Conservation (phyloP, 2,888 invertebrate species). For the Lysandra coridon region DNA sequence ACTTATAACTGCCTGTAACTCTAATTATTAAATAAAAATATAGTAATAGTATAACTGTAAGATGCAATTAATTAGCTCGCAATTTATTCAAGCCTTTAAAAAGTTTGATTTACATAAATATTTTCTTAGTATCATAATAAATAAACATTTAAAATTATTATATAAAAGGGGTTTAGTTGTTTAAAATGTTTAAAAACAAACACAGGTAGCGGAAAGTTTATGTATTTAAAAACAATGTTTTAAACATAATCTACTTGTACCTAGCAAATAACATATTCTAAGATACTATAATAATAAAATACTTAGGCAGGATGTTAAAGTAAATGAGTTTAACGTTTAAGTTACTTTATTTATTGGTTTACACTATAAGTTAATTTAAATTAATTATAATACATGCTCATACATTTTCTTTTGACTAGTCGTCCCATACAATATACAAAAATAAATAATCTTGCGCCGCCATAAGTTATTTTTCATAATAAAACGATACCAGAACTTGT, state of each 20-base stretch:
- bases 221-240: slow-evolving; percentile 3
- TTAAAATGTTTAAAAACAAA: not conserved
- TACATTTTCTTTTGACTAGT: slow-evolving; percentile 25
- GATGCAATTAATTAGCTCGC: no score
- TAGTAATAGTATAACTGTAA: no score
- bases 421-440: slow-evolving; percentile 14
- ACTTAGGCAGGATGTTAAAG: slow-evolving; percentile 9
- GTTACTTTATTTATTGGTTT: slow-evolving; percentile 16
- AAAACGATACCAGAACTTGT: slow-evolving; percentile 26
- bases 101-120: no score
- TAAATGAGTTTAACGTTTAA: not conserved
- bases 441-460: slow-evolving; percentile 7
- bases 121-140: no score
- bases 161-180: not conserved
- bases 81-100: no score
- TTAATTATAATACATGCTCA: slow-evolving; percentile 21
- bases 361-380: slow-evolving; percentile 26
- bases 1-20: no score
- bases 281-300: not conserved
- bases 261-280: not conserved
- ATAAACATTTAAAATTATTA: not conserved
- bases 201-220: not conserved
- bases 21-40: no score
- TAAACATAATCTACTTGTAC: not conserved
- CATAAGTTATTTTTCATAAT: slow-evolving; percentile 16